Conservation (phyloP, 1,140 invertebrate genomes). For the Drepana arcuata region DNA sequence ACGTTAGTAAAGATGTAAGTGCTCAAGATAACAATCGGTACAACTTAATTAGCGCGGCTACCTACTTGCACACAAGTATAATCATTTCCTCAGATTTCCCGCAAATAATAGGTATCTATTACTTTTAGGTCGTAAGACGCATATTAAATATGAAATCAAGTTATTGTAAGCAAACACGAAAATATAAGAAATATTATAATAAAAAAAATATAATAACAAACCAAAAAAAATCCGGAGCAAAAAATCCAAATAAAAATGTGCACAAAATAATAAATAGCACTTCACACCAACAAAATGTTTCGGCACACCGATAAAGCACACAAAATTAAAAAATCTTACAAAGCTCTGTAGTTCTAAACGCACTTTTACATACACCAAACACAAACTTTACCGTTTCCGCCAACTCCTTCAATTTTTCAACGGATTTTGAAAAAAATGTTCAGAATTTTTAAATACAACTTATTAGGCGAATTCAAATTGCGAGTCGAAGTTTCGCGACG, state of each 20-base stretch:
- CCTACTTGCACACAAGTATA: too few species aligned
- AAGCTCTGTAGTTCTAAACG: conserved; percentile 48
- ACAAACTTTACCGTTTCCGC: conserved; percentile 65
- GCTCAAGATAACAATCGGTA: too few species aligned
- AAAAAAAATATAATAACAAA: conserved; percentile 43
- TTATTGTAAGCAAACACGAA: too few species aligned
- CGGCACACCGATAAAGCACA: conserved; percentile 45
- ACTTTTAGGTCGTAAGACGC: too few species aligned
- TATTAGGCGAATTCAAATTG: conserved; percentile 30
- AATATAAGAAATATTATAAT: too few species aligned
- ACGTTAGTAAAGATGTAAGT: too few species aligned
- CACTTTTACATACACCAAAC: conserved; percentile 60
- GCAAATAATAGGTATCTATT: too few species aligned
- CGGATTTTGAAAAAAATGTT: conserved; percentile 26
- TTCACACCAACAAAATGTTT: conserved; percentile 57
- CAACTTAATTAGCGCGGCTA: too few species aligned
- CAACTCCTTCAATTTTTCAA: conserved; percentile 43
- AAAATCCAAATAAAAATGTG: conserved; percentile 58
- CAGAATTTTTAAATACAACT: conserved; percentile 12
- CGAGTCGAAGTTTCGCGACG: conserved; percentile 44
- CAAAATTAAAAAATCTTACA: conserved; percentile 36
- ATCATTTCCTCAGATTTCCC: too few species aligned
- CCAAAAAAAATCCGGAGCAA: conserved; percentile 58
- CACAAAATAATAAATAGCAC: conserved; percentile 62
- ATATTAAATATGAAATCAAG: too few species aligned